These are phyloP conservation scores for Trididemnum clinides DNA, from an alignment of 23 tunicate species.

Conservation along the genomic window DNA sequence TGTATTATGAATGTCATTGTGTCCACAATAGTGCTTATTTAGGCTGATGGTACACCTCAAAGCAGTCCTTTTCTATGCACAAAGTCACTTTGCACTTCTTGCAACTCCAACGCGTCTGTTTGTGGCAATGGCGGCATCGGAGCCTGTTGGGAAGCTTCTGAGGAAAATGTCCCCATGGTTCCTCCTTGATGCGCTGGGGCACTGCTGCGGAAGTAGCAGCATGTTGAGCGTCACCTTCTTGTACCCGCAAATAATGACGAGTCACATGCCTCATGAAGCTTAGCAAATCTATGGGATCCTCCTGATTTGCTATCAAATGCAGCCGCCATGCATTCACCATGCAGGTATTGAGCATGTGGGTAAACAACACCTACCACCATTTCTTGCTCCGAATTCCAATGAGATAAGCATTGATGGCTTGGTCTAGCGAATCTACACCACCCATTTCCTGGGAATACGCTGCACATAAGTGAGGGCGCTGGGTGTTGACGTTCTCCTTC, in stretches of 20 bases:
- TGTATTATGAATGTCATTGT: too few species aligned
- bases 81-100: not conserved
- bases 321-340: not conserved
- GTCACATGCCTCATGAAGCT: not conserved
- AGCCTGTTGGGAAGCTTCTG: not conserved
- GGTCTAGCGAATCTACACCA: not conserved
- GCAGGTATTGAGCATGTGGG: not conserved
- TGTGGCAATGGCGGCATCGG: not conserved
- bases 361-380: constrained; percentile 5
- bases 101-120: not conserved
- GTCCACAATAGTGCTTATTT: too few species aligned
- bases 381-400: not conserved
- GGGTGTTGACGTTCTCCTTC: not conserved
- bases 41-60: not conserved
- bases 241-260: not conserved
- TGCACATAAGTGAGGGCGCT: not conserved
- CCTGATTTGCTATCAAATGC: not conserved
- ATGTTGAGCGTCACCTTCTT: not conserved
- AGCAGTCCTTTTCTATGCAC: not conserved
- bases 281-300: not conserved
- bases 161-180: not conserved
- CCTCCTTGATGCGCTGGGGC: not conserved
- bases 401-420: not conserved
- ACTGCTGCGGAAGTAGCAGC: not conserved
- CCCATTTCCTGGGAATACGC: not conserved